phyloP scores from a whole-genome alignment of 2,888 invertebrate species.

The Zaprionus lineosus region DNA sequence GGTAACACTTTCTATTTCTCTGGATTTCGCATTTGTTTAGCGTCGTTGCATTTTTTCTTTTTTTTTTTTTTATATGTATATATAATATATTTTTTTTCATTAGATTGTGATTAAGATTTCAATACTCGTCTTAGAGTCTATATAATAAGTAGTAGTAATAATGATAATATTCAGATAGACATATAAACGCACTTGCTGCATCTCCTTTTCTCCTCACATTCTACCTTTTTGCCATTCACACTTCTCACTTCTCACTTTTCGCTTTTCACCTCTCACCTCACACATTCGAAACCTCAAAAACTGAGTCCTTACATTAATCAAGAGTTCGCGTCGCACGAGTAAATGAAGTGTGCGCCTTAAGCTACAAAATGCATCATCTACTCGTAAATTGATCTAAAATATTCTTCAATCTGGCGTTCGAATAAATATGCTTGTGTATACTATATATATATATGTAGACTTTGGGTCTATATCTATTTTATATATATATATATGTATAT shows the following conservation, averaged over 20 bases:
- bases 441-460: conserved; percentile 30
- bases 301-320: conserved; percentile 70
- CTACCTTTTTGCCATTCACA: no score
- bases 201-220: no score
- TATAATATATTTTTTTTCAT: conserved; percentile 3
- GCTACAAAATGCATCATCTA: conserved; percentile 57
- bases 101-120: conserved; percentile 15
- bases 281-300: conserved; percentile 75
- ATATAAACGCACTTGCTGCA: conserved; percentile 52
- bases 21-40: no score
- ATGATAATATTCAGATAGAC: conserved; percentile 42
- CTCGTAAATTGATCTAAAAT: conserved; percentile 76
- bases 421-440: conserved; percentile 34
- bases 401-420: conserved; percentile 35
- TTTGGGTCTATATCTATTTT: conserved; percentile 37
- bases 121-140: conserved; percentile 26
- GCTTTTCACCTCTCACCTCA: conserved; percentile 17
- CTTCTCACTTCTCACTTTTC: no score
- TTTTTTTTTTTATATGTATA: conserved; percentile 31
- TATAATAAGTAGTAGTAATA: conserved; percentile 17
- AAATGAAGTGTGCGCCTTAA: conserved; percentile 33
- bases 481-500: conserved; percentile 34
- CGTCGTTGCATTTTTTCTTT: conserved; percentile 58
- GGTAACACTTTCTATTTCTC: conserved; percentile 23
- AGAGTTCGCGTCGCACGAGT: conserved; percentile 26